Percentiles rank a stretch among this genome's conserved stretches.
These are phyloP conservation scores for Melospiza melodia DNA, from an alignment of 2,113 vertebrate genomes.

Conservation along the genomic window DNA sequence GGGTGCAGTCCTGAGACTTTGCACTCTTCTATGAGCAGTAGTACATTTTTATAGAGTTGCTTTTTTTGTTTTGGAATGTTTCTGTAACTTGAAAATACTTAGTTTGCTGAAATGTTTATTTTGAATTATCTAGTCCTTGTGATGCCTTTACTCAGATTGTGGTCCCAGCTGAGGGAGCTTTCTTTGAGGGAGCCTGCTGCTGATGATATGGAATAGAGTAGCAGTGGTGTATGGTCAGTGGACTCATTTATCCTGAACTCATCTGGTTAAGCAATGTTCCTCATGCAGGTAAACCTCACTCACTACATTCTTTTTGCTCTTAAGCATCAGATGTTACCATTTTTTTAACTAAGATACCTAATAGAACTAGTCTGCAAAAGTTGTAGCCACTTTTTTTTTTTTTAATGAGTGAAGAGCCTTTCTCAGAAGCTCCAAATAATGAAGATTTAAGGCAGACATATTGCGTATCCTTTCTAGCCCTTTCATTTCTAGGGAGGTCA, in stretches of 20 bases:
- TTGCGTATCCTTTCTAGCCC: background rate
- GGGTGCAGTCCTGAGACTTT: constrained; percentile 3
- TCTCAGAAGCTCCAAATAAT: background rate
- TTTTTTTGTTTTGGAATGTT: background rate
- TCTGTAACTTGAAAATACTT: constrained; percentile 1
- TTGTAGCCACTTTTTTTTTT: background rate
- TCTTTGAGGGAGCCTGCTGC: constrained; percentile 3
- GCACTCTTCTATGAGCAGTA: background rate
- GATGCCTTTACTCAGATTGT: background rate
- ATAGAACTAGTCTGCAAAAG: background rate
- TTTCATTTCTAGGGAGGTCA: background rate
- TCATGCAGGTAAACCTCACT: background rate
- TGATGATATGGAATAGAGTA: background rate
- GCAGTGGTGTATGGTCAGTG: background rate
- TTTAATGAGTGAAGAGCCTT: background rate
- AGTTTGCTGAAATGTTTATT: constrained; percentile 2
- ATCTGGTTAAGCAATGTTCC: background rate
- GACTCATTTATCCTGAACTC: background rate
- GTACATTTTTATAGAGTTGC: background rate
- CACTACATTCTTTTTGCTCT: background rate
- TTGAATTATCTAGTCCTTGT: constrained; percentile 5
- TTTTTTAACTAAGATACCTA: background rate
- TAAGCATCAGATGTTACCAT: background rate
- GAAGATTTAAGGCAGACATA: background rate
- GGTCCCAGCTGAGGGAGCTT: background rate